These are phyloP conservation scores for Callitettix versicolor DNA, from an alignment of 1,140 invertebrate species.

Conservation along the genomic window DNA sequence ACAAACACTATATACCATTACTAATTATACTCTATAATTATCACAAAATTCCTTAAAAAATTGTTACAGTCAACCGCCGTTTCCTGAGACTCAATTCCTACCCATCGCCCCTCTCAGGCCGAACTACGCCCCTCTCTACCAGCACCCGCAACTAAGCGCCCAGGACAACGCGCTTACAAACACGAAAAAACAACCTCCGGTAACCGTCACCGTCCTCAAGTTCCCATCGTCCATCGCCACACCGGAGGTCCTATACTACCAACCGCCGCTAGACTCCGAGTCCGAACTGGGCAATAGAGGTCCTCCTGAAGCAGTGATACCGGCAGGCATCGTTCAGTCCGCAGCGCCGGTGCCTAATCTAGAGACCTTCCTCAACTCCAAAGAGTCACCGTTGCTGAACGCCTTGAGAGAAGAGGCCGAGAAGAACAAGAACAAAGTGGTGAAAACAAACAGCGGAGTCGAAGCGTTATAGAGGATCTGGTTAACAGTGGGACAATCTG, in stretches of 20 bases:
- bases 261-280: conserved; percentile 19
- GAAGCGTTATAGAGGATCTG: conserved; percentile 5
- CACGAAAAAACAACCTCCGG: conserved; percentile 11
- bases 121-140: conserved; percentile 1
- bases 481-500: no score
- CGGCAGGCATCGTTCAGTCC: conserved; percentile 29
- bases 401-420: conserved; percentile 24
- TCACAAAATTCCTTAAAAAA: no score
- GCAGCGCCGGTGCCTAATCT: conserved; percentile 23
- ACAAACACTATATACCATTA: no score
- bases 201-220: conserved; percentile 25
- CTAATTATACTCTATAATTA: no score
- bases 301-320: conserved; percentile 24
- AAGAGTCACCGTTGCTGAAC: conserved; percentile 26
- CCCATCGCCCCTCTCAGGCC: conserved; percentile 4
- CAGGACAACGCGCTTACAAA: conserved; percentile 3
- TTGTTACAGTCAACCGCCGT: conserved; percentile 12
- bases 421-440: conserved; percentile 15
- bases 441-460: conserved; percentile 10
- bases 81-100: neutral
- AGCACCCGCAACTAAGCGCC: neutral
- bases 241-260: conserved; percentile 23
- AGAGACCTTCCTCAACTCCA: conserved; percentile 26
- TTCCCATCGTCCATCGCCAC: conserved; percentile 24
- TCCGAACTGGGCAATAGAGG: conserved; percentile 23